Base-by-base conservation (phyloP, 2,797 vertebrate species). In the Pogonophryne albipinna region DNA sequence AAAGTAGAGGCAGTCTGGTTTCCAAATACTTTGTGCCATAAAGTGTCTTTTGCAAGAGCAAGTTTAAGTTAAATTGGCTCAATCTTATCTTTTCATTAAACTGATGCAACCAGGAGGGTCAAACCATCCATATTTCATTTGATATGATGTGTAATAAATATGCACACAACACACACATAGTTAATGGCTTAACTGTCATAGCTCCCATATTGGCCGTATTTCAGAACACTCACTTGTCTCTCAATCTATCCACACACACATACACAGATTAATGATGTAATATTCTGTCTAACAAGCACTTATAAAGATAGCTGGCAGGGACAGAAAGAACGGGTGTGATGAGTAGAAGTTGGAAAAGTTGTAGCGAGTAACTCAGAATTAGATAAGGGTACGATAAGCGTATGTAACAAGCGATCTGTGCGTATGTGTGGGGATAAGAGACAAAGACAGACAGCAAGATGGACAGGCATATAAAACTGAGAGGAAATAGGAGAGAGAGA, bases 261-360 rank as follows among this genome's bases (percentile, higher is more conserved):
- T 11, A 56, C 45, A 65, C 47, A 41, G 4, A n/a, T 12, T 23
- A 46, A 16, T 31, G 62, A 58, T 9, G 42, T 31, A 19, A 31
- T 15, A 69, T 72, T 82, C 66, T 72, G 57, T 61, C 69, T 82
- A 82, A 83, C 17, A 46, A 72, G 74, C 62, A 71, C 64, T 71
- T 57, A 45, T 45, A 46, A 60, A 79, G 61, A 72, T 45, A 47
- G 68, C 19, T 52, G 15, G 10, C 52, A 57, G 63, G 49, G 60
- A 57, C 46, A 71, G 68, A 75, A 46, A 27, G 64, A 51, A 16
- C 20, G 44, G 53, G 53, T 44, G 14, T 34, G 62, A 17, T 4
- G 23, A 17, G 7, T 6, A 13, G 34, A 38, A 38, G 42, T 10
- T 59, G 8, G 67, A 42, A 10, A 74, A 70, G 47, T 66, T 68